Evolutionary conservation across 2,888 invertebrate genomes (phyloP).

Genomic region (Sesamia inferens): DNA sequence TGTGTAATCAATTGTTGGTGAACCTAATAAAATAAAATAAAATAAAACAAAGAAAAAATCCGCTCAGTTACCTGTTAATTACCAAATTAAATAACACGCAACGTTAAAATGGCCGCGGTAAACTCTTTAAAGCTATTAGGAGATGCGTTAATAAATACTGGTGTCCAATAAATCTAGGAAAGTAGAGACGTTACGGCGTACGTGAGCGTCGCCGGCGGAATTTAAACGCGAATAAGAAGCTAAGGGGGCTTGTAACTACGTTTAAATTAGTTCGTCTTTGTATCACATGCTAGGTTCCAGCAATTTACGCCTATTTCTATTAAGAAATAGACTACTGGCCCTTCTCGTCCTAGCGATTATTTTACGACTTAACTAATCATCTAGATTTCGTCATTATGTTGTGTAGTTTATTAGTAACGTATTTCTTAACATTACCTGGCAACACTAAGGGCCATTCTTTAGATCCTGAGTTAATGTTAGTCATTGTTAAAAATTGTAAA

Average conservation of each 20-base stretch:
- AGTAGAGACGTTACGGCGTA: conserved; percentile 78
- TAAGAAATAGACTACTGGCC: neutral
- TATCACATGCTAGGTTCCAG: conserved; percentile 6
- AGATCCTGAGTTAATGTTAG: no score
- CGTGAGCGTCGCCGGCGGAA: conserved; percentile 77
- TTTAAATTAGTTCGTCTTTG: conserved; percentile 64
- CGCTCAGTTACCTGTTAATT: conserved; percentile 35
- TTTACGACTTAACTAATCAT: neutral
- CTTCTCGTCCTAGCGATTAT: no score
- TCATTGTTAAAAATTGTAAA: no score
- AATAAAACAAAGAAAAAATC: conserved; percentile 17
- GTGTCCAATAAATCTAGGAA: conserved; percentile 77
- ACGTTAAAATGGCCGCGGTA: conserved; percentile 54
- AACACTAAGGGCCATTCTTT: no score
- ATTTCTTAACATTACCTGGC: no score
- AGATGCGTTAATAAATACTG: conserved; percentile 77
- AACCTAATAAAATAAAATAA: no score
- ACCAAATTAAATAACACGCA: conserved; percentile 33
- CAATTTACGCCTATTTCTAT: neutral
- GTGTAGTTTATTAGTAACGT: neutral
- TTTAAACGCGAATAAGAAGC: conserved; percentile 81
- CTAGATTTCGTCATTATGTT: neutral
- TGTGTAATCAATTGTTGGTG: no score
- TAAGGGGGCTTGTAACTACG: conserved; percentile 74
- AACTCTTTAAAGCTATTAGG: conserved; percentile 55